Conservation (phyloP, 2,113 vertebrate genomes). For the Pungitius pungitius region DNA sequence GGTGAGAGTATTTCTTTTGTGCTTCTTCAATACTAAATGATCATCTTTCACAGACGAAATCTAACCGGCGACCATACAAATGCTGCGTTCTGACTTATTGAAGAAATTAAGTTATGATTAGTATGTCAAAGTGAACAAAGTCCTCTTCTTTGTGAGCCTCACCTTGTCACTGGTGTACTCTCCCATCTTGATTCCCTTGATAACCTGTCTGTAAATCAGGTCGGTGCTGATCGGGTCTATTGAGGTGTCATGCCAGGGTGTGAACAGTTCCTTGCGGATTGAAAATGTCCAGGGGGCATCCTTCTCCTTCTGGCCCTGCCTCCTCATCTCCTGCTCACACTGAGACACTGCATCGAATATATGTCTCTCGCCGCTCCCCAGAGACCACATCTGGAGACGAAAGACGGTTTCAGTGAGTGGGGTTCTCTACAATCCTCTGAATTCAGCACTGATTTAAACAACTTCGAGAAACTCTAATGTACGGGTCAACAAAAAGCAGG, state of each 20-base stretch:
- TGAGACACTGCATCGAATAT: slow-evolving; percentile 91
- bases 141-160: slow-evolving; percentile 7
- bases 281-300: slow-evolving; percentile 86
- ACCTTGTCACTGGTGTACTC: slow-evolving; percentile 93
- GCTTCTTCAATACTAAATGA: not conserved
- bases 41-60: not conserved
- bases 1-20: not conserved
- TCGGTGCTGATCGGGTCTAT: slow-evolving; percentile 87
- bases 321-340: slow-evolving; percentile 89
- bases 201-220: slow-evolving; percentile 90
- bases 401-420: not conserved
- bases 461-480: not conserved
- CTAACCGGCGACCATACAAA: not conserved
- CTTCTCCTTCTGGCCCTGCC: slow-evolving; percentile 81
- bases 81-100: not conserved
- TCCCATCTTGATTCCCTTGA: slow-evolving; percentile 84
- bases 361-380: slow-evolving; percentile 84
- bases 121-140: not conserved
- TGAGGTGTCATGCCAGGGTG: slow-evolving; percentile 89
- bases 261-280: slow-evolving; percentile 92
- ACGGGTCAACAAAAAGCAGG: not conserved
- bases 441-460: not conserved
- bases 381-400: slow-evolving; percentile 87
- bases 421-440: not conserved
- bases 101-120: not conserved